phyloP scores from a whole-genome alignment of 2,888 invertebrate species.

The Amaurobius ferox region DNA sequence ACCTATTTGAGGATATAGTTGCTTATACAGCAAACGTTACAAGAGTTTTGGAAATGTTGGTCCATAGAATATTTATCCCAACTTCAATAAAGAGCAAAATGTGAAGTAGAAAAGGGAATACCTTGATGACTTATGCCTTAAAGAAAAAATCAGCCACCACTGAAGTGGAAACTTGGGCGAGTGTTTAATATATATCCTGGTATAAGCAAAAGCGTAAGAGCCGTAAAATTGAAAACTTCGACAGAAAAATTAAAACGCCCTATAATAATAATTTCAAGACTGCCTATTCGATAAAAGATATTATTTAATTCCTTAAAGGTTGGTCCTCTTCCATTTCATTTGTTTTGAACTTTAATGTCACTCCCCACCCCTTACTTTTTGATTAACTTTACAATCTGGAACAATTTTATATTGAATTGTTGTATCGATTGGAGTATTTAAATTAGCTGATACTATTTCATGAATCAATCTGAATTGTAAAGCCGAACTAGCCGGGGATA shows the following conservation, averaged over 20 bases:
- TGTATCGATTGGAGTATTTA: no score
- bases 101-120: not conserved
- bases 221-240: not conserved
- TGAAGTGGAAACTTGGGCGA: not conserved
- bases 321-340: no score
- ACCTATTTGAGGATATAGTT: not conserved
- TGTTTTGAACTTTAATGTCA: no score
- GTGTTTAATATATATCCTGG: not conserved
- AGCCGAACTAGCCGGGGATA: no score
- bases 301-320: no score
- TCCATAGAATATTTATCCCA: not conserved
- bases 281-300: no score
- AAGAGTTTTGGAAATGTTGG: slow-evolving; percentile 7
- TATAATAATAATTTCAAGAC: not conserved
- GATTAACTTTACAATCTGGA: no score
- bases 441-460: no score
- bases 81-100: not conserved
- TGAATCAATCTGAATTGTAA: no score
- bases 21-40: not conserved
- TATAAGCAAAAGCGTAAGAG: not conserved
- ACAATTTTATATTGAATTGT: no score
- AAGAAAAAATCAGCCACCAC: not conserved
- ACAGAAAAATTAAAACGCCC: not conserved
- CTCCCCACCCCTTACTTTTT: no score
- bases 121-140: not conserved